Base-by-base conservation (phyloP, 2,888 invertebrate genomes). In the Psylliodes chrysocephalus region DNA sequence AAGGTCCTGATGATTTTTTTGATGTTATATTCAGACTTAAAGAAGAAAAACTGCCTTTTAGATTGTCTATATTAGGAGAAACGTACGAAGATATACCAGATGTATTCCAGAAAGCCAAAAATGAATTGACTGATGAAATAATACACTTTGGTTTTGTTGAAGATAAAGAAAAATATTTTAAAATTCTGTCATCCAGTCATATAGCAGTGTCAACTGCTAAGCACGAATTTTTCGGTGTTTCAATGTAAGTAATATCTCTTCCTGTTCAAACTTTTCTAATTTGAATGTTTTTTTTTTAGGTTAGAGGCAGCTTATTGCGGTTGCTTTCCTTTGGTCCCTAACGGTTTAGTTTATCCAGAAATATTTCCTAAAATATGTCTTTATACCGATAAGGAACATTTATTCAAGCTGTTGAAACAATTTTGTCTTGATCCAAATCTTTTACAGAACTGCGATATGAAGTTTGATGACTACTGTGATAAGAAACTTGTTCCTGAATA, bases 161-260 rank as follows among this genome's bases (percentile, higher is more conserved):
- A 12, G 79, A 76, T 15, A 86, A 87, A 67, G 80, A 84, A 6
- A 84, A 87, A 8, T 92, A 90, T 77, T 86, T 85, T 66, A 76
- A 83, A 30, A 79, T 88, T 1, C 78, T 92, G 53, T 72, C 80
- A 10, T 74, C 81, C 0, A 86, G 87, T 12, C 89, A 91, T 79
- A 85, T 91, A 42, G 89, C 87, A 2, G 85, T 92, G 22, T 91
- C 91, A 0, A 91, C 91, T 4, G 90, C 91, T 0, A 83, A 85
- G 18, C 91, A 92, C 78, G 92, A 92, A 78, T 92, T 91, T 80
- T 92, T 89, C 80, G 92, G 91, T 28, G 90, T 91, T 17, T 86
- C 91, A 17, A 89, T 91, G 91, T 89, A 83, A 82, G 85, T 82
- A n/a, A n/a, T n/a, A n/a, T n/a, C n/a, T 40, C 7, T 2, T 40